These are phyloP conservation scores for Callimorpha dominula DNA, from an alignment of 2,888 invertebrate species.

Conservation along the genomic window DNA sequence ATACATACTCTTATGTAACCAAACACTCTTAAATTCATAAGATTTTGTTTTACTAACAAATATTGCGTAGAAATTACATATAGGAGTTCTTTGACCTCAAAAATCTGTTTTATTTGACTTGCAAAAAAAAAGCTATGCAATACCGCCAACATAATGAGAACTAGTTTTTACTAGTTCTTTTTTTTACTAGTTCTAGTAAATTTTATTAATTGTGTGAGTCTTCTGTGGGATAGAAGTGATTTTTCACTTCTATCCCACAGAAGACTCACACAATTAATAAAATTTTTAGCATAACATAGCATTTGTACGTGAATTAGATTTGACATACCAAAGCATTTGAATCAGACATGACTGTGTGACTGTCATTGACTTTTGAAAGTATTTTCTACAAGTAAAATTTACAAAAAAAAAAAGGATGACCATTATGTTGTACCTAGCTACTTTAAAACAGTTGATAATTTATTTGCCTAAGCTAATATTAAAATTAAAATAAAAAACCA, in stretches of 20 bases:
- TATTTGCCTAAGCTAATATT: not conserved
- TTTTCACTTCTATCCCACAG: too few relatives aligned
- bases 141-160: too few relatives aligned
- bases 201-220: too few relatives aligned
- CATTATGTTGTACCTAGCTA: not conserved
- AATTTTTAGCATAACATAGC: too few relatives aligned
- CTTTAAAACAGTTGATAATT: not conserved
- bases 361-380: not conserved
- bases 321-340: not conserved
- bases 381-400: not conserved
- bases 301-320: not conserved
- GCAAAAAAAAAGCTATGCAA: not conserved
- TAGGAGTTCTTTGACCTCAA: not conserved
- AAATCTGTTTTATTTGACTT: not conserved
- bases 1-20: slow-evolving; percentile 42
- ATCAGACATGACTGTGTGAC: not conserved
- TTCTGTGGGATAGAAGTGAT: too few relatives aligned
- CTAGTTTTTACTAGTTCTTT: too few relatives aligned
- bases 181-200: too few relatives aligned
- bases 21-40: not conserved
- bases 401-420: not conserved
- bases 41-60: not conserved
- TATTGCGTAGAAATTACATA: not conserved
- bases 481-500: not conserved
- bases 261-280: too few relatives aligned